Conservation (phyloP, 1,140 invertebrate species). For the Delia radicum region DNA sequence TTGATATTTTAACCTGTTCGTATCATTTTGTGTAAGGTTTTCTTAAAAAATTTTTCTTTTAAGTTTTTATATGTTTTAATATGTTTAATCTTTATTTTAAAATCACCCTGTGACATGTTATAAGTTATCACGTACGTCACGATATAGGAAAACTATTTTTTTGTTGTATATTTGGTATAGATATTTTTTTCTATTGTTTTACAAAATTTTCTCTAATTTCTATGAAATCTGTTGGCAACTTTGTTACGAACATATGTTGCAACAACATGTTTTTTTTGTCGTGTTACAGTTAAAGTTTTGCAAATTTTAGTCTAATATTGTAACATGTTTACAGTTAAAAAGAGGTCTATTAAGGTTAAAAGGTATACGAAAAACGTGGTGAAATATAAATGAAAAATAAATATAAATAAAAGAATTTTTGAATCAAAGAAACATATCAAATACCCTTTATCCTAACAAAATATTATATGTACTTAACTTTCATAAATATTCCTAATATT, state of each 20-base stretch:
- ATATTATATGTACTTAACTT: not conserved
- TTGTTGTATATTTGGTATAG: not conserved
- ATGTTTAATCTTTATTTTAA: slow-evolving; percentile 25
- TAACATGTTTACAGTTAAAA: not conserved
- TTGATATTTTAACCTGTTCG: too few relatives aligned
- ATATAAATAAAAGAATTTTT: too few relatives aligned
- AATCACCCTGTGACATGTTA: slow-evolving; percentile 29
- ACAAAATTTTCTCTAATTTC: slow-evolving; percentile 14
- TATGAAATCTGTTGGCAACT: not conserved
- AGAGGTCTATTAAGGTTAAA: not conserved
- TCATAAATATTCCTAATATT: not conserved
- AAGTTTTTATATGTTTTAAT: slow-evolving; percentile 17
- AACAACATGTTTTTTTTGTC: not conserved
- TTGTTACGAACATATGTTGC: not conserved
- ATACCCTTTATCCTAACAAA: too few relatives aligned
- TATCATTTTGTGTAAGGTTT: too few relatives aligned
- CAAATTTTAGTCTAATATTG: slow-evolving; percentile 9
- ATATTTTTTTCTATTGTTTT: not conserved
- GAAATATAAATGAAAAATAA: not conserved
- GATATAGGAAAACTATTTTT: slow-evolving; percentile 13
- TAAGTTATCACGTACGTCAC: slow-evolving; percentile 28
- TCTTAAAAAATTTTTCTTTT: too few relatives aligned
- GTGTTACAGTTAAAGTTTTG: slow-evolving; percentile 16
- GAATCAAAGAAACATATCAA: too few relatives aligned
- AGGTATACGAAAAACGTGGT: not conserved